phyloP scores from a whole-genome alignment of 2,797 vertebrate species.

The Cyprinella venusta region DNA sequence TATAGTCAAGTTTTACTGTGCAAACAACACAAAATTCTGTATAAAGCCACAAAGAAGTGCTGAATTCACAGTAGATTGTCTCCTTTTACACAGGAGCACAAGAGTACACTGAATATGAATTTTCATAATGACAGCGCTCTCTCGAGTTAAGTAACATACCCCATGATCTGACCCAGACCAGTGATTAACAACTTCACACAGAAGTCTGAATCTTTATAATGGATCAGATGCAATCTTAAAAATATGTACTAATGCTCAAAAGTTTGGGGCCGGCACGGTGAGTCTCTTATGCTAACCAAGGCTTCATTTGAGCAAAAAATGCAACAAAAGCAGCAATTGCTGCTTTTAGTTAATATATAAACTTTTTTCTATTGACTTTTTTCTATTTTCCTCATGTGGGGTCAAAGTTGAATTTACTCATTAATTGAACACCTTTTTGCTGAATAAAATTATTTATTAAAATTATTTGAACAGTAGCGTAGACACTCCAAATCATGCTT shows the following conservation, averaged over 20 bases:
- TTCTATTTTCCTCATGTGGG: too few species aligned
- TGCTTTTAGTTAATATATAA: too few species aligned
- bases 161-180: neutral
- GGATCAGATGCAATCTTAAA: neutral
- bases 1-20: neutral
- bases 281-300: neutral
- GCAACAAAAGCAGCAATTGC: too few species aligned
- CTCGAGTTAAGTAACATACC: neutral
- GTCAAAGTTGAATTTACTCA: too few species aligned
- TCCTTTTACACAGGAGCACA: neutral
- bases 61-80: too few species aligned
- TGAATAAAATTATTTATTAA: neutral
- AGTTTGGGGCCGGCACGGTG: neutral
- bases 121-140: neutral
- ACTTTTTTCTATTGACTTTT: too few species aligned
- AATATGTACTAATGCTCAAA: neutral
- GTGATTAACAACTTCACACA: neutral
- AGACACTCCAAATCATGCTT: neutral
- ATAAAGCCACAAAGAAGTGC: too few species aligned
- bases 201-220: neutral
- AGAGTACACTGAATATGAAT: neutral
- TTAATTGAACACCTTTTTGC: neutral
- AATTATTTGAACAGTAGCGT: neutral
- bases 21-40: constrained; percentile 6
- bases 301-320: neutral